Evolutionary conservation across 92 coral and sea anemone genomes (phyloP).

Genomic region (Anthopleura xanthogrammica): DNA sequence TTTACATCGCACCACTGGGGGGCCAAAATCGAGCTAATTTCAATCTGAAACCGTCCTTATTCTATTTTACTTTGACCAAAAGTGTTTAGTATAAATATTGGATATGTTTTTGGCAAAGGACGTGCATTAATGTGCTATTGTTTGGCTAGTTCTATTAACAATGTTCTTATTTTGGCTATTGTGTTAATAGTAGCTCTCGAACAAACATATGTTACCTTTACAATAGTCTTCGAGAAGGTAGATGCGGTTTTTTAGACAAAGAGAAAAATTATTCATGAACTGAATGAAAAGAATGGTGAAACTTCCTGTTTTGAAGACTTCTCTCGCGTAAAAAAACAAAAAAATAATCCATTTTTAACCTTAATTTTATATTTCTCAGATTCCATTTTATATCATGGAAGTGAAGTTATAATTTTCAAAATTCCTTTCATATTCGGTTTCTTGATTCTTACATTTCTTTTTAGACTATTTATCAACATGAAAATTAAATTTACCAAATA

Average conservation of each 20-base stretch:
- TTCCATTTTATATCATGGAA: no score
- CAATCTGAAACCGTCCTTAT: neutral
- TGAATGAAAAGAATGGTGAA: neutral
- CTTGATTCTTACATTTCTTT: no score
- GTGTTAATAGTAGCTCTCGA: neutral
- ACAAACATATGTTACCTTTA: neutral
- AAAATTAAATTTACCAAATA: no score
- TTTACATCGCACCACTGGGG: neutral
- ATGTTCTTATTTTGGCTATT: neutral
- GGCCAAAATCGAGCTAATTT: neutral
- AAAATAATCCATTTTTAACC: no score
- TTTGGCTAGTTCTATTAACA: neutral
- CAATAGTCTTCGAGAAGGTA: neutral
- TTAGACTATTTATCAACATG: no score
- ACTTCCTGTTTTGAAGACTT: no score
- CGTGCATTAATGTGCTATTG: neutral
- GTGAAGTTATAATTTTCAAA: no score
- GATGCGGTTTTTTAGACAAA: neutral
- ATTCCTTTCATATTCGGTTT: no score
- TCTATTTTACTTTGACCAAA: neutral
- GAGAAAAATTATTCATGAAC: neutral
- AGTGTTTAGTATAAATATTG: neutral
- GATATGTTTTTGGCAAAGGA: neutral
- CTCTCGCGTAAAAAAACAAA: no score
- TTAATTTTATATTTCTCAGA: no score